These are phyloP conservation scores for Holacanthella duospinosa DNA, from an alignment of 2,888 invertebrate species.

Conservation along the genomic window DNA sequence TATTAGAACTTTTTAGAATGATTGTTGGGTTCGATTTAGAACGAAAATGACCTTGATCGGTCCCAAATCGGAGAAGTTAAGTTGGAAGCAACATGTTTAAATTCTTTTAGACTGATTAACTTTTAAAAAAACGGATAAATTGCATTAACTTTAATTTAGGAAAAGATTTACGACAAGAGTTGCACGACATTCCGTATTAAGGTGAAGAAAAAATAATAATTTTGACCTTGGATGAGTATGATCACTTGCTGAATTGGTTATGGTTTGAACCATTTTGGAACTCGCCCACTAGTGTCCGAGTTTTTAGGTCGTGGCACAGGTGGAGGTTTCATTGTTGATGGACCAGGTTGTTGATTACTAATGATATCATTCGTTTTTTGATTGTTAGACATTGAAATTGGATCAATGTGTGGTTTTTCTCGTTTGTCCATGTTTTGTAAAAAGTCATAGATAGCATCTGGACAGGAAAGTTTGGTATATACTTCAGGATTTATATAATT, in stretches of 20 bases:
- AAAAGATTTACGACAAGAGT: too few relatives aligned
- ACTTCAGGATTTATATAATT: conserved; percentile 3
- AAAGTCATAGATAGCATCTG: background rate
- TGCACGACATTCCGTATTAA: too few relatives aligned
- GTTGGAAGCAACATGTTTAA: too few relatives aligned
- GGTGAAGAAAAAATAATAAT: too few relatives aligned
- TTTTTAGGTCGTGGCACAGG: background rate
- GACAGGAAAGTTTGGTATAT: background rate
- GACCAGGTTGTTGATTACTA: background rate
- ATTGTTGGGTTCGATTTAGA: too few relatives aligned
- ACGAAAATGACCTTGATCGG: too few relatives aligned
- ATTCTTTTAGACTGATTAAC: too few relatives aligned
- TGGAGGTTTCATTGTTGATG: background rate
- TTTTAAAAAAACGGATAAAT: too few relatives aligned
- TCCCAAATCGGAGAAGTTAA: too few relatives aligned
- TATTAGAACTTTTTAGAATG: too few relatives aligned
- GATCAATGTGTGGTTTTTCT: background rate
- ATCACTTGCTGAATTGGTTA: background rate
- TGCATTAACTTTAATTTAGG: too few relatives aligned
- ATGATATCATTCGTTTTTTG: background rate
- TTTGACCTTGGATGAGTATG: too few relatives aligned
- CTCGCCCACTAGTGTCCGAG: background rate
- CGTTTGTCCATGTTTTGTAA: background rate
- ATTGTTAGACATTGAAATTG: background rate
- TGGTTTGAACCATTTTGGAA: conserved; percentile 2